Evolutionary conservation across 2,113 vertebrate genomes (phyloP), one percentile per base, ranked within the genome.

Genomic region (Ceratotherium simum): DNA sequence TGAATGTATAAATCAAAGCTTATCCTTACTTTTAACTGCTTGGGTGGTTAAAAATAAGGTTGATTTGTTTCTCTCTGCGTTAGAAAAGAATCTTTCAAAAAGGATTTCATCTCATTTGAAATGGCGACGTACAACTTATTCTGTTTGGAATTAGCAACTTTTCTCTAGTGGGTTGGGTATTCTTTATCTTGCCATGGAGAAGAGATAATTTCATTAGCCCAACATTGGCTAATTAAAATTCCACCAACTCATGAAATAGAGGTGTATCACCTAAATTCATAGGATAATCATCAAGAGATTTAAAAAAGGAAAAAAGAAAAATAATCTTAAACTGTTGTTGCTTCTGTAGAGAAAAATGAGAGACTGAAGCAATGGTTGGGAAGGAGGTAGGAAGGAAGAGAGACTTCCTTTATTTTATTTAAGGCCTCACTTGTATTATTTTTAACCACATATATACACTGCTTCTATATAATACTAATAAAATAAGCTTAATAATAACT

Each of bases 1-100:
- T 97, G 83, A 90, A 95, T 96, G 92, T 91, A 48, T 65, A 97
- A 60, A 82, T 96, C 96, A 31, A 87, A 97, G 91, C 88, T 96
- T 96, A 65, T 93, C 89, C 96, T 97, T 95, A 96, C 96, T 98
- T 98, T 98, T 97, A 98, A 97, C 97, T 97, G 93, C 95, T 90
- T 97, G 96, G 96, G 97, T 98, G 97, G 96, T 98, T 91, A 95
- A 95, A 96, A 95, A 82, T 84, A 87, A 67, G 39, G 13, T 65
- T 76, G 60, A 36, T 96, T 93, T 72, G 8, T 75, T 91, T 95
- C 81, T 87, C 13, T 96, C n/a, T 69, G 83, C 76, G 78, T 92
- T 97, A 96, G 95, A 98, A 95, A 97, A 95, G 3, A 85, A 87
- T 93, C 69, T 97, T 94, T 97, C 93, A 90, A 95, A 85, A 93